Evolutionary conservation across 2,113 vertebrate species (phyloP).

Genomic region (Ia io): DNA sequence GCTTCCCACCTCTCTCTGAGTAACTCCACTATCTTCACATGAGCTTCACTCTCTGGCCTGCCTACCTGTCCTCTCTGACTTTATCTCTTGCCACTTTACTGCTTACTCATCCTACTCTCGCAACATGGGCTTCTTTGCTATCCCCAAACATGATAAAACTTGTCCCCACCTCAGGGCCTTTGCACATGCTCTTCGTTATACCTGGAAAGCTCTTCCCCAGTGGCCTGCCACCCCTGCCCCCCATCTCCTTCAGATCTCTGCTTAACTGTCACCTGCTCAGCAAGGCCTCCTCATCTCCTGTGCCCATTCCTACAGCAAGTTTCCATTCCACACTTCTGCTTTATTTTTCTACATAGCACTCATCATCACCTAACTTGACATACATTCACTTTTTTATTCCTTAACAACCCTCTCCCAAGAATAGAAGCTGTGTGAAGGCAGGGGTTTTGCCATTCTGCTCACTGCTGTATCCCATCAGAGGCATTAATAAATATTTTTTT

Average conservation of each 20-base stretch:
- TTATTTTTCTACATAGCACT: neutral
- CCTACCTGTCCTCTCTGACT: neutral
- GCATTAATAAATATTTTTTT: neutral
- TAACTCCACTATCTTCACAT: neutral
- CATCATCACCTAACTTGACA: neutral
- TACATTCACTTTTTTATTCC: neutral
- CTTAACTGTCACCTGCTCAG: neutral
- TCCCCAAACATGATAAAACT: neutral
- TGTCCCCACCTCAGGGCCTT: no score
- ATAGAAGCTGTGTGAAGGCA: neutral
- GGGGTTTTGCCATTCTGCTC: neutral
- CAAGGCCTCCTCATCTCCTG: neutral
- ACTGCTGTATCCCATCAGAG: neutral
- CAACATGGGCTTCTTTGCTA: neutral
- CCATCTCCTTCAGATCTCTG: no score
- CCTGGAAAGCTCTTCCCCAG: no score
- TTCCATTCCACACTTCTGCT: neutral
- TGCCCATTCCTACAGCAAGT: neutral
- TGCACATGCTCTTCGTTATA: no score
- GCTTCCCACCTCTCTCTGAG: neutral
- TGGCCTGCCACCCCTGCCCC: no score
- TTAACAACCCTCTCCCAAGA: neutral
- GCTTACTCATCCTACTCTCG: neutral
- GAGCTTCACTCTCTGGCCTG: neutral
- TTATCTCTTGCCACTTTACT: neutral